phyloP scores from a whole-genome alignment of 2,888 invertebrate species.

The Panopea generosa region DNA sequence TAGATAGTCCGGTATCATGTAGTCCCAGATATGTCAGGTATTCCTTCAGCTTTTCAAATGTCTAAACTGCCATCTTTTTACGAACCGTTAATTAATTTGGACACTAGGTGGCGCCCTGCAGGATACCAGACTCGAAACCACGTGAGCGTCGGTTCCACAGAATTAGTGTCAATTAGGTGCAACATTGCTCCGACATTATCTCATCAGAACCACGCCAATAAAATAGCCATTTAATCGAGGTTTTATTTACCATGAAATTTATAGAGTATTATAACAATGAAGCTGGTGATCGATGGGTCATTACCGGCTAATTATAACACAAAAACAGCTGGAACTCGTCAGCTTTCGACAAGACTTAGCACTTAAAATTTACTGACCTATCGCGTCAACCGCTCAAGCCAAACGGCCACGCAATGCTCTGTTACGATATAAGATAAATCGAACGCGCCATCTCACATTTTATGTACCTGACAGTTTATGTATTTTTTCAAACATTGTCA shows the following conservation, averaged over 20 bases:
- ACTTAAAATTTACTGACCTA: not conserved
- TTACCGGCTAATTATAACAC: constrained; percentile 33
- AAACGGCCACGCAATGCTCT: no score
- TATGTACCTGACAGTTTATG: no score
- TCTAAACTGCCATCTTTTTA: no score
- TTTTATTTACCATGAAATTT: constrained; percentile 50
- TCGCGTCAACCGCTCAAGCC: not conserved
- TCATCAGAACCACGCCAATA: constrained; percentile 31
- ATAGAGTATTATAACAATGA: constrained; percentile 14
- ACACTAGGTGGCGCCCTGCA: constrained; percentile 14
- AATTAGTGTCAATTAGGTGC: constrained; percentile 44
- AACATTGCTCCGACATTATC: constrained; percentile 28
- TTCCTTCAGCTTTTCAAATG: no score
- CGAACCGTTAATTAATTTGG: constrained; percentile 2
- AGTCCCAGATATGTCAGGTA: no score
- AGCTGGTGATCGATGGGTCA: constrained; percentile 38
- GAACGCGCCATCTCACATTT: no score
- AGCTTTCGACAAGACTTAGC: constrained; percentile 1
- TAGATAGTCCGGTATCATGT: no score
- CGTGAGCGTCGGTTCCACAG: constrained; percentile 20
- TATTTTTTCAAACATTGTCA: no score
- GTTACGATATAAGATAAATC: no score
- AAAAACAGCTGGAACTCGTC: constrained; percentile 16
- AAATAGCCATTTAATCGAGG: constrained; percentile 23
- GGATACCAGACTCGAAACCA: constrained; percentile 1